Conservation (phyloP, 2,888 invertebrate genomes). For the Eretmocerus hayati region DNA sequence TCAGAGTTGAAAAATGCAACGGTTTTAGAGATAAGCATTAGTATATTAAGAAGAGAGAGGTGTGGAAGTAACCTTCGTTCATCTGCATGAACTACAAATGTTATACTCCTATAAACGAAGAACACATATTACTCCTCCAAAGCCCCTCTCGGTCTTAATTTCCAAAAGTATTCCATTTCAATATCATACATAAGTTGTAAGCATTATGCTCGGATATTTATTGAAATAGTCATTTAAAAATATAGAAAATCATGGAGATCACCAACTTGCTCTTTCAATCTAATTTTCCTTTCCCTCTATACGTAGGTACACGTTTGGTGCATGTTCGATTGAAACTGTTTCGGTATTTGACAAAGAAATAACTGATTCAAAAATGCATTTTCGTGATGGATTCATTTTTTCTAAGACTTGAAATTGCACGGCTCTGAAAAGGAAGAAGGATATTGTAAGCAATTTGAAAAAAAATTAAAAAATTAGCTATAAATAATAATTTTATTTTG, state of each 20-base stretch:
- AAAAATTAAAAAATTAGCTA: background rate
- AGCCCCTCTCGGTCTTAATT: constrained; percentile 8
- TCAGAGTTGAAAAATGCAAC: constrained; percentile 12
- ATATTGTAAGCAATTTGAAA: background rate
- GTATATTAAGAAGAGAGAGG: constrained; percentile 3
- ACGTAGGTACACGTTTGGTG: too few species aligned
- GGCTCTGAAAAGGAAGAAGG: too few species aligned
- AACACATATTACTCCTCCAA: constrained; percentile 7
- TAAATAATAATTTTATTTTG: background rate
- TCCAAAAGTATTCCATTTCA: constrained; percentile 10
- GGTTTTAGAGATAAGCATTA: constrained; percentile 13
- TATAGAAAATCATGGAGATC: too few species aligned
- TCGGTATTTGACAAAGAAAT: too few species aligned
- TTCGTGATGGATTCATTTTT: too few species aligned
- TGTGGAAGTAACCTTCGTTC: constrained; percentile 10
- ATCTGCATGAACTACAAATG: constrained; percentile 6
- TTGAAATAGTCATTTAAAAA: too few species aligned
- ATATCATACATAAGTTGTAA: constrained; percentile 5
- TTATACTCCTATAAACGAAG: constrained; percentile 7
- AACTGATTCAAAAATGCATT: too few species aligned
- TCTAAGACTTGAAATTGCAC: too few species aligned
- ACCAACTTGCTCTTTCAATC: too few species aligned
- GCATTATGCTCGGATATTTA: background rate
- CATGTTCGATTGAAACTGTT: too few species aligned
- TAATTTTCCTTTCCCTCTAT: too few species aligned